Conservation (phyloP, 2,797 vertebrate genomes). For the Podarcis lilfordi region DNA sequence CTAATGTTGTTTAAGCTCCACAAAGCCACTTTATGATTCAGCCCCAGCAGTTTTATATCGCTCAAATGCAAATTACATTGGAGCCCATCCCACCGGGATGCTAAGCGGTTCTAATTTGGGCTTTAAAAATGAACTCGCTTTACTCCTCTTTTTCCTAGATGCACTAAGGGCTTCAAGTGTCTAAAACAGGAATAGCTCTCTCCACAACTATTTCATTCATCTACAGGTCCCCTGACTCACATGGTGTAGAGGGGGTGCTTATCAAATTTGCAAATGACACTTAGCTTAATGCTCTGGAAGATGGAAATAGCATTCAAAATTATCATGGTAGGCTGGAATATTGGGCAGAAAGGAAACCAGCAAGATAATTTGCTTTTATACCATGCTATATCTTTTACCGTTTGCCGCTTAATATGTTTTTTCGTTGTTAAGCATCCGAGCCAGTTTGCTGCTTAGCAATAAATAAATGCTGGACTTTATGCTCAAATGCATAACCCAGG, state of each 20-base stretch:
- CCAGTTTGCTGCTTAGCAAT: neutral
- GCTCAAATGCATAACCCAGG: neutral
- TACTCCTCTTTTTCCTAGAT: neutral
- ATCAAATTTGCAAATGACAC: neutral
- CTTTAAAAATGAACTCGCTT: neutral
- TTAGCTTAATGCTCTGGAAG: neutral
- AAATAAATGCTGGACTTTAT: neutral
- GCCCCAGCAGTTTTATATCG: neutral
- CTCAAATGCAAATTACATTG: neutral
- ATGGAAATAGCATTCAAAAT: too few species aligned
- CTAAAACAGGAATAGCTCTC: neutral
- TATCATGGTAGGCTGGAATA: too few species aligned
- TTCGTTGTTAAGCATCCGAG: too few species aligned
- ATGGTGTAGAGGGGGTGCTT: neutral
- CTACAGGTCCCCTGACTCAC: neutral
- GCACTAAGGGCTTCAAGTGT: neutral
- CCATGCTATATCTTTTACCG: too few species aligned
- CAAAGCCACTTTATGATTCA: slow-evolving; percentile 5
- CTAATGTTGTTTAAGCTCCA: slow-evolving; percentile 21
- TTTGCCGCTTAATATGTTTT: too few species aligned
- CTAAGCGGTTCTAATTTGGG: slow-evolving; percentile 1
- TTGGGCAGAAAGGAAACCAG: too few species aligned
- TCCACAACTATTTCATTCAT: neutral
- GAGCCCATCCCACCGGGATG: neutral
- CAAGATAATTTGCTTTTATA: too few species aligned